A percentile compares a stretch with the other conserved stretches of the same genome.
Evolutionary conservation across 2,113 vertebrate genomes (phyloP).

Genomic region (Egretta garzetta): DNA sequence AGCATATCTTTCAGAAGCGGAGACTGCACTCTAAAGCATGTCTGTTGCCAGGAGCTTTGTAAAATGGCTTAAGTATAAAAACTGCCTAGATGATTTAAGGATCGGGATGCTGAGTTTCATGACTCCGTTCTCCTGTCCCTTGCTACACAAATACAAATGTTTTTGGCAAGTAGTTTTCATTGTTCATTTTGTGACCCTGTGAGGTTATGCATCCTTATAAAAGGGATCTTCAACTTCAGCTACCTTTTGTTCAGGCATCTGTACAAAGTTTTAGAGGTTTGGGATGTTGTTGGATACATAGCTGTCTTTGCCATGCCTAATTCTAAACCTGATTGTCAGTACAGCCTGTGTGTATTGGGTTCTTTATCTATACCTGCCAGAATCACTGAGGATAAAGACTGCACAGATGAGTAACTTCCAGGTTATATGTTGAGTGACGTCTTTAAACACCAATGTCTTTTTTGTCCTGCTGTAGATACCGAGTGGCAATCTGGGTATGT

Average conservation of each 20-base stretch:
- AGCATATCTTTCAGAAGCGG: not conserved
- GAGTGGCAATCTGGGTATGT: conserved; percentile 93
- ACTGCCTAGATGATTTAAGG: not conserved
- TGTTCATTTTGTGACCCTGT: not conserved
- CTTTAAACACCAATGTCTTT: not conserved
- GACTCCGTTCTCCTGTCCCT: not conserved
- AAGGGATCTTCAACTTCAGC: not conserved
- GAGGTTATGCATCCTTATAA: not conserved
- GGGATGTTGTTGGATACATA: not conserved
- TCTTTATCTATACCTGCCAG: not conserved
- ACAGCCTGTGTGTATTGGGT: not conserved
- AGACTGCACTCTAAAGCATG: not conserved
- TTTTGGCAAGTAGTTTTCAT: not conserved
- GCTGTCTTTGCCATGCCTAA: fast-evolving
- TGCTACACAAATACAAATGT: not conserved
- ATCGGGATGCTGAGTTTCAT: not conserved
- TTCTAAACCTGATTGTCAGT: not conserved
- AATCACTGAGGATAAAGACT: not conserved
- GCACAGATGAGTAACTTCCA: not conserved
- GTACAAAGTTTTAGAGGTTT: not conserved
- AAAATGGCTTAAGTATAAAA: not conserved
- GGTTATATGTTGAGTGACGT: not conserved
- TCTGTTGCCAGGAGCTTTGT: not conserved
- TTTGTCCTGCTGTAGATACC: conserved; percentile 82
- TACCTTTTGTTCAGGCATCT: not conserved